These are phyloP conservation scores for Strigamia maritima DNA, from an alignment of 2,888 invertebrate species.

Conservation along the genomic window DNA sequence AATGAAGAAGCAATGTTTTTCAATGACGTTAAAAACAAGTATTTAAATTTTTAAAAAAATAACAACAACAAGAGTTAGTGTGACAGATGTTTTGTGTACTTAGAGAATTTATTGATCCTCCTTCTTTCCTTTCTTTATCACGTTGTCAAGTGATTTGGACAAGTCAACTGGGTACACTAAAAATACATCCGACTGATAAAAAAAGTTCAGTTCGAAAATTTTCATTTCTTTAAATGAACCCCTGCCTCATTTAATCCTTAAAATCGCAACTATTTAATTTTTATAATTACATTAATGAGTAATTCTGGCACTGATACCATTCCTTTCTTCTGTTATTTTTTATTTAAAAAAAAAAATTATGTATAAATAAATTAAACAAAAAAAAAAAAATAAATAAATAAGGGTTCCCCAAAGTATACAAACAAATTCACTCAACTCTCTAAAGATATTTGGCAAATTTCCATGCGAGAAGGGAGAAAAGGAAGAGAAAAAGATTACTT, in stretches of 20 bases:
- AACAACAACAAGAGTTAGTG: neutral
- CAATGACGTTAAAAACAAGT: neutral
- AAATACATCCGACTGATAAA: neutral
- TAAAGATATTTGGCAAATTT: constrained; percentile 8
- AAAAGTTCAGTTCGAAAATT: neutral
- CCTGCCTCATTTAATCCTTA: neutral
- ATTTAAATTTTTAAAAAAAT: neutral
- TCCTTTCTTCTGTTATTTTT: too few relatives aligned
- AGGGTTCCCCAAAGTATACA: neutral
- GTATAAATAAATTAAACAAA: neutral
- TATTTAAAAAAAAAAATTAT: neutral
- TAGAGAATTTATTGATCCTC: constrained; percentile 13
- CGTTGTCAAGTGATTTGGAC: constrained; percentile 6
- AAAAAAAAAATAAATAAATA: neutral
- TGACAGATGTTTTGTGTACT: constrained; percentile 16
- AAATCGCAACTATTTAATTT: neutral
- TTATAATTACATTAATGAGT: neutral
- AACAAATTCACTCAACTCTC: constrained; percentile 2
- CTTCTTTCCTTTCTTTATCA: neutral
- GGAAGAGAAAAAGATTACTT: constrained; percentile 15
- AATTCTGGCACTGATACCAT: neutral
- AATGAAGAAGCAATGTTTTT: neutral
- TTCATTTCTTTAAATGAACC: neutral
- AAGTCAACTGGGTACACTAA: neutral
- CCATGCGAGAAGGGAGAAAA: neutral